Base-by-base conservation (phyloP, 2,888 invertebrate species). In the Dasysyrphus tricinctus region DNA sequence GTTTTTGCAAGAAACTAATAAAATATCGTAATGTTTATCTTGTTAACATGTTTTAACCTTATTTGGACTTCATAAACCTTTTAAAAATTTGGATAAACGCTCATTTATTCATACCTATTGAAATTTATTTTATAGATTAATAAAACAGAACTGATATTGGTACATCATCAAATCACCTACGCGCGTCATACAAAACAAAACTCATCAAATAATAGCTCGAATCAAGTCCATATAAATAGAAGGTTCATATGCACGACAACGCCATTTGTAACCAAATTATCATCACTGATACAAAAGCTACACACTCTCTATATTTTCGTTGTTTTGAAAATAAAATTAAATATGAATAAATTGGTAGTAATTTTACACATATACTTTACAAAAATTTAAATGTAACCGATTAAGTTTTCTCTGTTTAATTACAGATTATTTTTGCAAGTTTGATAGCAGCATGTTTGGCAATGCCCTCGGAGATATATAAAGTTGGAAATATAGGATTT, bases 81-180 rank as follows among this genome's bases (percentile, higher is more conserved):
- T 49, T 29, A 78, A 42, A 78, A 70, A 78, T 74, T 65, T 74
- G 42, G 69, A 85, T 54, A 67, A 69, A 72, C 16, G 34, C 61
- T 73, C 32, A 69, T 49, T 34, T 73, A 81, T 67, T 47, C 85
- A 78, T 81, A 78, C 57, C 72, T 65, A 76, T 67, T 67, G 32
- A 76, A 19, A 67, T 34, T 49, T 47, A 69, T 67, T 34, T 34
- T 67, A 19, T 16, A 34, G 67, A 37, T 67, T 47, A 49, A 49
- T 49, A 49, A 49, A 67, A 67, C 67, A 49, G 19, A 49, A 37
- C 34, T 51, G n/a, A 39, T 54, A 54, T 54, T 54, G 69, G 39
- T 29, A 69, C 8, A 54, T n/a, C 54, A 49, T 24, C 54, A 49
- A 37, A 14, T 67, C 67, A 49, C 67, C 67, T 67, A 67, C 69